Base-by-base conservation (phyloP, 2,113 vertebrate species). In the Stictonetta naevosa region DNA sequence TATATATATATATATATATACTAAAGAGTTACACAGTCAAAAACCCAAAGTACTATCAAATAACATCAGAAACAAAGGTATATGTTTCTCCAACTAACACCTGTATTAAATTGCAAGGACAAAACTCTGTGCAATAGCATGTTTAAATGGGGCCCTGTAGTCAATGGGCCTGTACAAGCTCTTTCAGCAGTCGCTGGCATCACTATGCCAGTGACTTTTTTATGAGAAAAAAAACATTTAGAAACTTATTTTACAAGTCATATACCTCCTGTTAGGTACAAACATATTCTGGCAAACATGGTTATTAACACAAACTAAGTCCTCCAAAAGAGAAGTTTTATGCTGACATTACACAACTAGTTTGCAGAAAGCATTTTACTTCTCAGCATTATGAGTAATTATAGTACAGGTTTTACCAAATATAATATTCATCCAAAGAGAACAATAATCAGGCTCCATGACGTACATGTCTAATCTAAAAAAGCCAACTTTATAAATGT, bases 401-500 rank as follows among this genome's bases (percentile, higher is more conserved):
- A 59, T 3, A 59, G 15, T 16, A 29, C 6, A 40, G 63, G 22
- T 83, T 80, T 44, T 59, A 69, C 67, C 46, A 75, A 79, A 63
- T 0, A 18, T 29, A 36, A 16, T 1, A 1, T 56, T 48, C 56
- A 66, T 66, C 17, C 17, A 83, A 56, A 75, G 31, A 88, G 63
- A 15, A 53, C 16, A 59, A 83, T 8, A 58, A 62, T 7, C 12
- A 1, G 10, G 7, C 26, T 73, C 29, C 53, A 46, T 0, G 0
- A 74, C 5, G 25, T 25, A 67, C 4, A 26, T 13, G 34, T 29
- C 4, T 67, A 76, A 26, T 67, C 46, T 38, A 29, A 75, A 92
- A 71, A 40, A 58, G 15, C 3, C 56, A 77, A 75, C 20, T 82
- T 50, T 34, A 23, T 34, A 66, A 72, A 85, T 23, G 1, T 23